Evolutionary conservation across 2,797 vertebrate species (phyloP), one percentile per base, ranked within the genome.

Genomic region (Rhynchotus rufescens): DNA sequence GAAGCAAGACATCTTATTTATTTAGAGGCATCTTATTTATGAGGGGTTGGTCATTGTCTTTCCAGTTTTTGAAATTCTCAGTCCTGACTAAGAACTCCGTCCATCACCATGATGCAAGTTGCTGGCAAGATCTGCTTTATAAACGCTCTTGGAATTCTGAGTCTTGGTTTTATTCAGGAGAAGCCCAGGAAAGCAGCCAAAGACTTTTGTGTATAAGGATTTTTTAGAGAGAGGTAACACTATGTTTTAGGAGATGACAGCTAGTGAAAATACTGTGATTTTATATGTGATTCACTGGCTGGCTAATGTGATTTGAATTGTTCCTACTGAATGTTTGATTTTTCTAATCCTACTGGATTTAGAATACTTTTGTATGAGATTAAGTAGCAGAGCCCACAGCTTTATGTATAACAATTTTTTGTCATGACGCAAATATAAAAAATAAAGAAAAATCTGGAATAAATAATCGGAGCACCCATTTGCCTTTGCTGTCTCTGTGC

Each of bases 401-500:
- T 91, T 86, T 82, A 60, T 7, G 20, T 38, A 47, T 7, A 80
- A 16, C 1, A 4, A 49, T 36, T 71, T 64, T 60, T 67, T 82
- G 71, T 77, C 67, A 36, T 61, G 4, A 88, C 0, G 0, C 60
- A 82, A 76, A 64, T 83, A 45, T 84, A 84, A 60, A 34, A 61
- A 91, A 88, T 51, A 89, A 88, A 81, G 85, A 88, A 80, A 80
- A 91, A 61, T 10, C 17, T 68, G 47, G 15, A 75, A 68, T 78
- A 30, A 84, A 82, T 60, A 80, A 20, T 36, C 42, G 42, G 12
- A 79, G 3, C 5, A 64, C 5, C 13, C 21, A 59, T 85, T 93
- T 87, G n/a, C 47, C 15, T 88, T 93, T 88, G 45, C 73, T 49
- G 42, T 84, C 34, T 87, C 88, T 47, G 60, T 62, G 32, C 17